Evolutionary conservation across 2,888 invertebrate genomes (phyloP), one percentile per base, ranked within the genome.

Genomic region (Ornithoptera alexandrae): DNA sequence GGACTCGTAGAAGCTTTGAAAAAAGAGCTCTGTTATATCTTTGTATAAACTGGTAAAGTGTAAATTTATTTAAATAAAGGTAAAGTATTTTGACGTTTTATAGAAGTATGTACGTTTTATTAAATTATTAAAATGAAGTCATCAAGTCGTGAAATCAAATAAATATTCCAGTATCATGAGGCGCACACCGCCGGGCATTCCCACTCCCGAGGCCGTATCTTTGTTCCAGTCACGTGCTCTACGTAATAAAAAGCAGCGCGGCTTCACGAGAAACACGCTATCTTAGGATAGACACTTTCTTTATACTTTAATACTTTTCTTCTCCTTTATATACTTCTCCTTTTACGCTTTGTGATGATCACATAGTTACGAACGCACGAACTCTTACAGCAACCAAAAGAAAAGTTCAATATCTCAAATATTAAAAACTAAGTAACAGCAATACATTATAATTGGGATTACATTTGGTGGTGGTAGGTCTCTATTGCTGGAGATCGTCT

Each of bases 281-380:
- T 87, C 84, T 81, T 79, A 80, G 82, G 83, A 83, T 85, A 87
- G 85, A 80, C 81, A 85, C 87, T 86, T 88, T 88, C 87, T 86
- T 86, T 87, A 80, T 78, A 74, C 76, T 78, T 78, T 79, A 83
- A 86, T 84, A 82, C 77, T 83, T 83, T 84, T 81, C 83, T 87
- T 87, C 84, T 84, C 81, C 84, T 83, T 86, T 86, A 85, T 84
- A 85, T 78, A 83, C 80, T 79, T 80, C 81, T 79, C 81, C 74
- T 86, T 86, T 88, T 88, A 88, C 85, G 84, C 77, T 78, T 85
- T 85, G 77, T 72, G 77, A 77, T 85, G 85, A 86, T 86, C 86
- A 85, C 80, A 76, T 74, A 74, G 75, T 74, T 77, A 77, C 46
- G 3, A 12, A 42, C 12, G 12, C 10, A 42, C 42, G 7, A 12